Base-by-base conservation (phyloP, 2,888 invertebrate genomes). In the Phyllotreta striolata region DNA sequence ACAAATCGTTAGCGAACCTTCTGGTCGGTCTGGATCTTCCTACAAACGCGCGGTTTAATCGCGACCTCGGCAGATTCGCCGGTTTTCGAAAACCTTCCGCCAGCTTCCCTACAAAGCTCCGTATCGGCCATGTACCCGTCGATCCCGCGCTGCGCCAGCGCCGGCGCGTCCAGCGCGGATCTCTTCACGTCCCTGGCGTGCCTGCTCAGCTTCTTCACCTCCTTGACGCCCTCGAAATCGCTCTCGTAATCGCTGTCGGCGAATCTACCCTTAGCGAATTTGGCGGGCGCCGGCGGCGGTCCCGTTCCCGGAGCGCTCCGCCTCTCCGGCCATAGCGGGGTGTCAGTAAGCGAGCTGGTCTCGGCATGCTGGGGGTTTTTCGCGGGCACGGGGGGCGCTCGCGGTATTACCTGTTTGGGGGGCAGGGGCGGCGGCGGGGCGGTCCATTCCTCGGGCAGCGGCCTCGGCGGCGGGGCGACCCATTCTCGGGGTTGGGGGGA, bases 161-260 rank as follows among this genome's bases (percentile, higher is more conserved):
- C 24, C 24, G 24, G 24, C 24, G 24, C 24, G 4, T 24, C 24
- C 24, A 3, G 24, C 24, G 13, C 74, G 0, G 80, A 80, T 44
- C 73, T 35, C 60, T 75, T 77, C 38, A 75, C 71, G 46, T 72
- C 70, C 69, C 74, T 78, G 35, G 72, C 73, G 64, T 77, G 78
- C 66, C 74, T 78, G 0, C 75, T 74, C 66, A 76, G 71, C 66
- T 77, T 78, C 69, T 79, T 80, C 38, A 75, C 70, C 68, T 77
- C 75, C 38, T 73, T 70, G 1, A 77, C 68, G 9, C 82, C 78
- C 70, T 87, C 87, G 64, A 86, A 81, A 77, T 90, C 89, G 63
- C 88, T 89, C 76, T 89, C 89, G 72, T 89, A 89, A 72, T 89
- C 89, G 67, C 88, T 89, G 72, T 88, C 89, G 38, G 84, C 83